Evolutionary conservation across 2,797 vertebrate species (phyloP), one percentile per base, ranked within the genome.

Genomic region (Pipistrellus nathusii): DNA sequence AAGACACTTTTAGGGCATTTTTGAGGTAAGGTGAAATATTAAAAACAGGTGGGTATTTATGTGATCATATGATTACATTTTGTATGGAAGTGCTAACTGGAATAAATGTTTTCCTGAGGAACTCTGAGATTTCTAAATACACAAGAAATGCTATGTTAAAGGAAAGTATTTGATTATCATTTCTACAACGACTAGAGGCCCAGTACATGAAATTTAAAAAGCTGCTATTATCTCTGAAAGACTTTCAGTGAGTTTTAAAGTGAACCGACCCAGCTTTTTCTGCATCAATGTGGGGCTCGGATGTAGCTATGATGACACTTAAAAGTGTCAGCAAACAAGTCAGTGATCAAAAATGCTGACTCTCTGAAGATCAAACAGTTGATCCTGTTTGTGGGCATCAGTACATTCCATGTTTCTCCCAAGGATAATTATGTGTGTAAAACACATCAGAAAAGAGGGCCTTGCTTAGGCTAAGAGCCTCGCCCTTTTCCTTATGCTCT

Each of bases 261-360:
- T 80, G 38, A 75, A 84, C 30, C 68, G 68, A 85, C 51, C 64
- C 23, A 85, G 73, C 20, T 92, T 77, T 62, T 91, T 75, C 64
- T 91, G 41, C 21, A 76, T 68, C 76, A 78, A 8, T 25, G 23
- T 13, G 86, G 69, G 62, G n/a, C 64, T 53, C 77, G 23, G 78
- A 57, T 57, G 51, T 32, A 71, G 86, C 88, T 85, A 55, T 77
- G 68, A 87, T 78, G 68, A 15, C 66, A 92, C 23, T 88, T 85
- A 81, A 41, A 64, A 94, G 72, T 85, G 86, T 92, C 80, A 95
- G 35, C 93, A 90, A 80, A 91, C 94, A 95, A 88, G 59, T 80
- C 57, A 73, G 66, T 85, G 81, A 96, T 88, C n/a, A 95, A 93
- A 96, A 85, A 76, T 48, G 66, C 73, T 69, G 84, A 95, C 57